phyloP scores from a whole-genome alignment of 1,140 invertebrate species.

The Polyergus mexicanus region DNA sequence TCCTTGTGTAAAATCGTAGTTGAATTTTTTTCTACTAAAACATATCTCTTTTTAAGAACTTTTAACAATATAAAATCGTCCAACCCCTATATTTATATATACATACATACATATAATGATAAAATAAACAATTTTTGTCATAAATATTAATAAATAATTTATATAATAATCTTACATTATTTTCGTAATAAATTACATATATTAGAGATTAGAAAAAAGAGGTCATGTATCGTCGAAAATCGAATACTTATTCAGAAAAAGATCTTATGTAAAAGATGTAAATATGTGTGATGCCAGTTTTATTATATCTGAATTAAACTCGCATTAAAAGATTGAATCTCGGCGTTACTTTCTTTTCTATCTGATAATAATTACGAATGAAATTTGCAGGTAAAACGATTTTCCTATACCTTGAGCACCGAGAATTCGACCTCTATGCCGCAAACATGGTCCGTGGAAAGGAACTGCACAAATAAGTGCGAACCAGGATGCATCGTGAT shows the following conservation, averaged over 20 bases:
- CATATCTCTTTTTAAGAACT: background rate
- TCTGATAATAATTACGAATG: background rate
- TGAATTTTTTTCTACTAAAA: background rate
- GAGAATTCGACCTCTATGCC: slow-evolving; percentile 92
- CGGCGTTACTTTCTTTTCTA: background rate
- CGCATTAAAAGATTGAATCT: too few relatives aligned
- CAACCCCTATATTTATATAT: slow-evolving; percentile 1
- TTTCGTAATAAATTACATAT: background rate
- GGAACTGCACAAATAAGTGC: slow-evolving; percentile 93
- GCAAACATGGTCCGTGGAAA: slow-evolving; percentile 93
- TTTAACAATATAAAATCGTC: background rate
- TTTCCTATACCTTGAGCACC: slow-evolving; percentile 93
- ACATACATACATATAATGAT: background rate
- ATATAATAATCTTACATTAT: background rate
- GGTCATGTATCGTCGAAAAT: too few relatives aligned
- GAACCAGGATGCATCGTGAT: slow-evolving; percentile 95
- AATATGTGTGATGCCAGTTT: too few relatives aligned
- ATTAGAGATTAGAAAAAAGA: too few relatives aligned
- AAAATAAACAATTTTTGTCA: background rate
- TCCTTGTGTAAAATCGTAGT: background rate
- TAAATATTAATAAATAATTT: background rate
- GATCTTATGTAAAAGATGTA: too few relatives aligned
- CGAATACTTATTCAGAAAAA: too few relatives aligned
- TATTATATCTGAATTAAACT: too few relatives aligned
- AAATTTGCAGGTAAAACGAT: slow-evolving; percentile 91